Evolutionary conservation across 2,888 invertebrate species (phyloP), one percentile per base, ranked within the genome.

Genomic region (Acheta domesticus): DNA sequence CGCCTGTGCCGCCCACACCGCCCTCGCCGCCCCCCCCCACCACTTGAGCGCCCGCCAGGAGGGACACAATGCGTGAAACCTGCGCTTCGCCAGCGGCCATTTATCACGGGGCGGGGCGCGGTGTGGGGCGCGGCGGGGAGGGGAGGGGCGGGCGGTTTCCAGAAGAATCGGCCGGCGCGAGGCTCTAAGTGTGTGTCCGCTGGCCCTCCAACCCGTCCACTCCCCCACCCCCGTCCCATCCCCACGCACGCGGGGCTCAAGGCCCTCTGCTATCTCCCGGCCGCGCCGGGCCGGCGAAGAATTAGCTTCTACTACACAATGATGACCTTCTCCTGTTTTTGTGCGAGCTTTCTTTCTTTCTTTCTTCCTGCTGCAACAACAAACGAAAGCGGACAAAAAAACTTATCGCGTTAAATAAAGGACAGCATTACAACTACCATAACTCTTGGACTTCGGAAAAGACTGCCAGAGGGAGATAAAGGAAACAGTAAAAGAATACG

Each of bases 351-450:
- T 19, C n/a, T 62, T n/a, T n/a, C 62, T 62, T n/a, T 62, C 62
- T 4, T 62, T 62, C 62, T n/a, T 62, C 36, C 62, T 62, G 62
- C 62, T n/a, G 62, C 62, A 19, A 62, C n/a, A 62, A 62, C 62
- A 62, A 62, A 62, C 62, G 62, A 62, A 62, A 62, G 62, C 62
- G 62, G 62, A 8, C n/a, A 62, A 62, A 62, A 62, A 62, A 62
- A 62, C 62, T 62, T 62, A 62, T 62, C 62, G 62, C 62, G 62
- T 62, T 62, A 62, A 62, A 62, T 62, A 62, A 62, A 62, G n/a
- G 62, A 62, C 62, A 62, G 62, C 62, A n/a, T 62, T 62, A 62
- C 62, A 62, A 62, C 62, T 62, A 62, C 62, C 62, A 62, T 62
- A 62, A 62, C 62, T 62, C 62, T 62, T 62, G 62, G 62, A 62